Conservation (phyloP, 2,113 vertebrate genomes). For the Centropus bengalensis region DNA sequence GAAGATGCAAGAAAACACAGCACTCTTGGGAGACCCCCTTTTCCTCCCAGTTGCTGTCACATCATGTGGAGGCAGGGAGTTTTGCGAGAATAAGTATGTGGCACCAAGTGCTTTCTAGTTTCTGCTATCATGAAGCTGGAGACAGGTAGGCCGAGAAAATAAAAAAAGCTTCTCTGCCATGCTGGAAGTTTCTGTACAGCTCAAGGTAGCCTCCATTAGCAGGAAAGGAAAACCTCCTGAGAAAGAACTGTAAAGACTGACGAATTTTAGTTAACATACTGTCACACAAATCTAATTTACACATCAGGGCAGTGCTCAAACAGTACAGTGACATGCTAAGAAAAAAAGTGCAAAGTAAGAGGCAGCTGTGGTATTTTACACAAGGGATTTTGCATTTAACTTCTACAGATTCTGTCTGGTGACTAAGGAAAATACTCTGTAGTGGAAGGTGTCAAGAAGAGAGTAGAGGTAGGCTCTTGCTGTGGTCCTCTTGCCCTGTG, state of each 20-base stretch:
- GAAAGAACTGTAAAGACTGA: conserved; percentile 13
- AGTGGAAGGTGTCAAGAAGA: conserved; percentile 10
- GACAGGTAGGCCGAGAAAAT: background rate
- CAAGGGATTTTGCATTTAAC: conserved; percentile 19
- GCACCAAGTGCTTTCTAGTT: conserved; percentile 24
- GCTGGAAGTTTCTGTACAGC: background rate
- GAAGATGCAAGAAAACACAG: background rate
- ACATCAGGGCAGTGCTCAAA: conserved; percentile 44
- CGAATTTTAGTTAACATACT: conserved; percentile 36
- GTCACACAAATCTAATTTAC: conserved; percentile 50
- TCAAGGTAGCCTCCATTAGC: background rate
- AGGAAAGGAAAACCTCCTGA: conserved; percentile 28
- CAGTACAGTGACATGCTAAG: background rate
- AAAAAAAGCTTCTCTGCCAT: background rate
- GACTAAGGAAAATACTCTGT: background rate
- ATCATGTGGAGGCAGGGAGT: background rate
- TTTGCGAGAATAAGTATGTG: background rate
- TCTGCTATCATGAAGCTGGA: background rate
- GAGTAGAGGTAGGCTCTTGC: background rate
- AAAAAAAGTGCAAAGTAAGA: background rate
- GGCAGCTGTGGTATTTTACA: conserved; percentile 33
- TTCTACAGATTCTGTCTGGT: background rate
- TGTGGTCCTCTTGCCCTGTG: background rate
- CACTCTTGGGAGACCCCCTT: background rate
- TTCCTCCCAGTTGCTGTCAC: background rate